Percentiles rank a stretch among this genome's conserved stretches.
Evolutionary conservation across 1,140 invertebrate genomes (phyloP).

Genomic region (Rhagoletis pomonella): DNA sequence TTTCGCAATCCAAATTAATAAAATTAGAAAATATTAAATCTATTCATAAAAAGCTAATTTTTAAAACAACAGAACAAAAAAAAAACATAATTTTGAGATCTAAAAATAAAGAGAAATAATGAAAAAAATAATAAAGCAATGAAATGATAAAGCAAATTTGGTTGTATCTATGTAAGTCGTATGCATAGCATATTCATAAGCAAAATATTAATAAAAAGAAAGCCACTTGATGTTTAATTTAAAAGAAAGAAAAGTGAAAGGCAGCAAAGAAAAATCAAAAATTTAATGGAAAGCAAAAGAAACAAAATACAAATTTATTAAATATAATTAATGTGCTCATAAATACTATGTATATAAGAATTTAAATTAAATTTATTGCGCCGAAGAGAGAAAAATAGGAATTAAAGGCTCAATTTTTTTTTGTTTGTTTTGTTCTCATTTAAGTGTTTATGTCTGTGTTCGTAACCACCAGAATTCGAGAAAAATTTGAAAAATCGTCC

Average conservation of each 20-base stretch:
- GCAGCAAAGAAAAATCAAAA: background rate
- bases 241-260: too few species aligned
- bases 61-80: background rate
- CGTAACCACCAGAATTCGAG: background rate
- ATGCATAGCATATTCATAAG: too few species aligned
- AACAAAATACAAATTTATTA: too few species aligned
- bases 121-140: background rate
- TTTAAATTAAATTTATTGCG: slow-evolving; percentile 38
- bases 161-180: background rate
- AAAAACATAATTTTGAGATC: background rate
- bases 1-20: background rate
- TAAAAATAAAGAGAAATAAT: background rate
- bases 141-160: background rate
- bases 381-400: background rate
- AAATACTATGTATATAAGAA: background rate
- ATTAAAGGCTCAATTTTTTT: slow-evolving; percentile 1
- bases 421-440: background rate
- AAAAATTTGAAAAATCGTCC: slow-evolving; percentile 27
- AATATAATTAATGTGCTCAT: too few species aligned
- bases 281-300: background rate
- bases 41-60: slow-evolving; percentile 7
- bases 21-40: background rate
- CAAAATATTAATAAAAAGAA: too few species aligned
- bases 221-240: too few species aligned
- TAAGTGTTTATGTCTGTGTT: background rate